A percentile compares a stretch with the other conserved stretches of the same genome.
These are phyloP conservation scores for Hormiphora californensis DNA, from an alignment of 37 sponge, comb jelly and placozoan genomes.

Conservation along the genomic window DNA sequence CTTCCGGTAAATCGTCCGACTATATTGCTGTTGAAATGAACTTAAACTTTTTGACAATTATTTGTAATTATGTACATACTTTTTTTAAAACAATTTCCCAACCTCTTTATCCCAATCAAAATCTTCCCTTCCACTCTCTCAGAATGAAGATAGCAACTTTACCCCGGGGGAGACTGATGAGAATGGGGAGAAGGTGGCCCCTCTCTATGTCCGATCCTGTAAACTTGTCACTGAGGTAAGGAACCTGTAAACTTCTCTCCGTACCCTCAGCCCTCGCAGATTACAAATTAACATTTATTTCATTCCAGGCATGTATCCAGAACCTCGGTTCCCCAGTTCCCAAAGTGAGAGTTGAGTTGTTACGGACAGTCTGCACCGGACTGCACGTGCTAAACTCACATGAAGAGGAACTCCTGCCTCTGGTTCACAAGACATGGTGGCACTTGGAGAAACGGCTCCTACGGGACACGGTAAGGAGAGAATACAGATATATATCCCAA, in stretches of 20 bases:
- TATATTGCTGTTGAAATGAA: too few species aligned
- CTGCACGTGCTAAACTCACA: neutral
- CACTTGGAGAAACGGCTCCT: slow-evolving; percentile 27
- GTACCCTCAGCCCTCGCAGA: neutral
- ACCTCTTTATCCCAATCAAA: too few species aligned
- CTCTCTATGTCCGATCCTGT: slow-evolving; percentile 26
- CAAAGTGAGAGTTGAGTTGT: neutral
- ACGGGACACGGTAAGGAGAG: neutral
- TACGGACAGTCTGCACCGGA: neutral
- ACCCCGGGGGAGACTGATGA: slow-evolving; percentile 8
- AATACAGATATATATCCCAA: neutral
- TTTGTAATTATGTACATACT: too few species aligned
- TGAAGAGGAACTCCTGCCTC: slow-evolving; percentile 23
- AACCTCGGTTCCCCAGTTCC: neutral
- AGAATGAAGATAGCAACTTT: neutral
- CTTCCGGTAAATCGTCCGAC: too few species aligned
- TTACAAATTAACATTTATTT: neutral
- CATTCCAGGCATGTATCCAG: slow-evolving; percentile 1
- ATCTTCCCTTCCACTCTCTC: too few species aligned
- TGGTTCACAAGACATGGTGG: slow-evolving; percentile 42
- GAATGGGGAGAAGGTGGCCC: slow-evolving; percentile 9
- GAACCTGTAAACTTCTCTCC: neutral
- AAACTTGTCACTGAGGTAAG: slow-evolving; percentile 38
- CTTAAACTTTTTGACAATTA: too few species aligned
- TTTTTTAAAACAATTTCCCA: too few species aligned